Conservation (phyloP, 2,113 vertebrate species). For the Charina bottae region DNA sequence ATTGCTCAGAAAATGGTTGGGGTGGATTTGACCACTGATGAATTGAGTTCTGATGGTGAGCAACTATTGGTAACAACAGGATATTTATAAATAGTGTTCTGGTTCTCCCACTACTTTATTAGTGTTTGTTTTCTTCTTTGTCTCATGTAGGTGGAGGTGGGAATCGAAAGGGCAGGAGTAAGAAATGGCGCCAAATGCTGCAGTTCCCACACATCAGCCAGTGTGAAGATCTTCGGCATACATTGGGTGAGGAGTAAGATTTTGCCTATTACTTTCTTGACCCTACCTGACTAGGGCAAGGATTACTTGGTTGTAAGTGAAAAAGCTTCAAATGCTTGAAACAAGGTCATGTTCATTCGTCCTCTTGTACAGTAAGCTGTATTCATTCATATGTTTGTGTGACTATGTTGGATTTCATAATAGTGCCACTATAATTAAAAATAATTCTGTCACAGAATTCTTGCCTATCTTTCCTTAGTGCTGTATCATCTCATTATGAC, state of each 20-base stretch:
- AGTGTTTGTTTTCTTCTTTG: neutral
- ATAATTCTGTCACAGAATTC: neutral
- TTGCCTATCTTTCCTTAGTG: neutral
- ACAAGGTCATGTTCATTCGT: neutral
- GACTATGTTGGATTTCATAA: neutral
- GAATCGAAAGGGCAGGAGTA: slow-evolving; percentile 97
- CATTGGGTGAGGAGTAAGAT: slow-evolving; percentile 78
- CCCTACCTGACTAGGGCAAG: accelerated
- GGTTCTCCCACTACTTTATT: slow-evolving; percentile 3
- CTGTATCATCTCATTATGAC: neutral
- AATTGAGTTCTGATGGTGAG: neutral
- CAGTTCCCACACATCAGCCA: slow-evolving; percentile 96
- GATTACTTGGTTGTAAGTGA: neutral
- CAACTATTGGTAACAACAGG: neutral
- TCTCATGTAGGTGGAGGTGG: slow-evolving; percentile 88
- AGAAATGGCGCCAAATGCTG: slow-evolving; percentile 99
- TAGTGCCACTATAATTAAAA: neutral
- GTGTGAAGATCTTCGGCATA: slow-evolving; percentile 92
- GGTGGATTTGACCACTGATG: neutral
- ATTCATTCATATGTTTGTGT: accelerated
- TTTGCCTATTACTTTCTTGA: neutral
- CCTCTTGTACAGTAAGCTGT: neutral
- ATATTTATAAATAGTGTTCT: slow-evolving; percentile 13
- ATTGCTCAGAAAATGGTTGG: neutral
- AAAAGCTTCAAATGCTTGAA: neutral